Evolutionary conservation across 2,113 vertebrate species (phyloP).

Genomic region (Chroicocephalus ridibundus): DNA sequence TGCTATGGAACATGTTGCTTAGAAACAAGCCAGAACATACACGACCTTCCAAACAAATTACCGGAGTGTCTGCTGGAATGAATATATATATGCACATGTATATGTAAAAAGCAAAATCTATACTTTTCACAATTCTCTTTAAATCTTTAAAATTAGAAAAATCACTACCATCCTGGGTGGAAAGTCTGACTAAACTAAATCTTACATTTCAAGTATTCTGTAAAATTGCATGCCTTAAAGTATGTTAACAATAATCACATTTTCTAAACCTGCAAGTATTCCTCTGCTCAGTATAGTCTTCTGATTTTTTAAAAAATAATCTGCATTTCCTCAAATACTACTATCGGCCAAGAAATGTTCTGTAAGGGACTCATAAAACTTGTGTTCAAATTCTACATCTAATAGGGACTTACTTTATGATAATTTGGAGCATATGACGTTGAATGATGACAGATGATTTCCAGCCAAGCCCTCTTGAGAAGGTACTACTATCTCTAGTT

Average conservation of each 20-base stretch:
- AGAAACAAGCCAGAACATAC: slow-evolving; percentile 41
- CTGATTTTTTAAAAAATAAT: neutral
- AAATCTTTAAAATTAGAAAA: neutral
- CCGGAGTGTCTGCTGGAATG: neutral
- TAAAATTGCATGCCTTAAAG: neutral
- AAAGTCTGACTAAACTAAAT: neutral
- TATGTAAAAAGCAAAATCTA: neutral
- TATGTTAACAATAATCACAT: neutral
- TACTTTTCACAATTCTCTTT: neutral
- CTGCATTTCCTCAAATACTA: neutral
- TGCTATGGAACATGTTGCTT: slow-evolving; percentile 42
- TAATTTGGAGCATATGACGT: neutral
- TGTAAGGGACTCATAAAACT: neutral
- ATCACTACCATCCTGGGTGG: neutral
- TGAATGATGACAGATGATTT: neutral
- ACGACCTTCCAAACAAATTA: neutral
- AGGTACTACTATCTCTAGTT: neutral
- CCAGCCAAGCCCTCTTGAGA: neutral
- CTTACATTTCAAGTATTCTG: neutral
- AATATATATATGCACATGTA: neutral
- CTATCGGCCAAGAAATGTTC: neutral
- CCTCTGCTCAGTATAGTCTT: neutral
- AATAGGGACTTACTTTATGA: neutral
- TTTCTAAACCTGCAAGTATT: neutral
- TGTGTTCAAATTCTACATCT: neutral